Evolutionary conservation across 2,797 vertebrate genomes (phyloP).

Genomic region (Anguilla megastoma): DNA sequence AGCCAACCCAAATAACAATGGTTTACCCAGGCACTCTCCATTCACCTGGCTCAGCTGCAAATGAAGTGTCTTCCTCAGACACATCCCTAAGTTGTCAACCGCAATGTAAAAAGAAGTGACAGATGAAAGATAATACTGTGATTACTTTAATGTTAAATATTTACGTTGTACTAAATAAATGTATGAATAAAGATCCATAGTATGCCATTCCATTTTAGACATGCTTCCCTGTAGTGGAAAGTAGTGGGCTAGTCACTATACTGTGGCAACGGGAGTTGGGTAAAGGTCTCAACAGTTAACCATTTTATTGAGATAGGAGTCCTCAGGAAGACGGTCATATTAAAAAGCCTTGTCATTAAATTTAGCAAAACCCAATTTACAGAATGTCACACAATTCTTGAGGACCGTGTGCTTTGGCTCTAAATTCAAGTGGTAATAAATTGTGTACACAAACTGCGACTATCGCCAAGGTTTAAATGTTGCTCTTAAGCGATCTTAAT

Average conservation of each 20-base stretch:
- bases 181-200: too few species aligned
- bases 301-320: neutral
- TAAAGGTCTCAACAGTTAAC: neutral
- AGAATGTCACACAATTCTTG: neutral
- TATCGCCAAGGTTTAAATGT: neutral
- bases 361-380: neutral
- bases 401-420: neutral
- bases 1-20: too few species aligned
- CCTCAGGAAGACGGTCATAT: too few species aligned
- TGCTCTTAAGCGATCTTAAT: slow-evolving; percentile 3
- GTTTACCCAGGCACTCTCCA: too few species aligned
- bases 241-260: neutral
- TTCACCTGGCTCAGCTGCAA: too few species aligned
- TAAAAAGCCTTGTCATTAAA: too few species aligned
- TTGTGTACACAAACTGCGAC: neutral
- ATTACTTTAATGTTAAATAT: too few species aligned
- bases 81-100: too few species aligned
- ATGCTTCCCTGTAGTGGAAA: neutral
- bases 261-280: neutral
- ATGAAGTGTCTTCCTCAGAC: too few species aligned
- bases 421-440: neutral
- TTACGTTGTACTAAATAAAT: too few species aligned
- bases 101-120: too few species aligned
- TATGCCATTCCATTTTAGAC: neutral
- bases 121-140: too few species aligned